phyloP scores from a whole-genome alignment of 2,113 vertebrate species.

The Alligator mississippiensis region DNA sequence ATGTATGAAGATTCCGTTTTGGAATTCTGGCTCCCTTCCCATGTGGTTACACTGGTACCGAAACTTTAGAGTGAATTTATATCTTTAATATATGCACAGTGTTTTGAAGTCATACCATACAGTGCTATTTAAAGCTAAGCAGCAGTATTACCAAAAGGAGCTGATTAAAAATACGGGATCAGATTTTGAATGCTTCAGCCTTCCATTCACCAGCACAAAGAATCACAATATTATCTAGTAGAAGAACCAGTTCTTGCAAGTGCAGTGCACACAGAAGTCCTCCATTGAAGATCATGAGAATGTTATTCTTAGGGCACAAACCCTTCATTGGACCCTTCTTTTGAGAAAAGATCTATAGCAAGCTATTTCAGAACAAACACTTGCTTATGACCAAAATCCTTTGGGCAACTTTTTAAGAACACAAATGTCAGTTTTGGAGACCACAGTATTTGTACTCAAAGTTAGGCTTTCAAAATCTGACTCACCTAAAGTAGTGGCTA shows the following conservation, averaged over 20 bases:
- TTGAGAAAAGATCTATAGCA: not conserved
- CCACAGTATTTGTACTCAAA: not conserved
- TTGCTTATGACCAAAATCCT: not conserved
- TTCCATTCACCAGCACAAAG: not conserved
- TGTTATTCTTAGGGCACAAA: not conserved
- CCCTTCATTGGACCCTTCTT: not conserved
- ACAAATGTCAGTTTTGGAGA: accelerated
- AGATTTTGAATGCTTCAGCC: not conserved
- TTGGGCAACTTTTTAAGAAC: not conserved
- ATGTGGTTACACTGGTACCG: not conserved
- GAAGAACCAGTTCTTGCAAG: accelerated
- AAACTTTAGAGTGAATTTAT: not conserved
- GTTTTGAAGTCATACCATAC: not conserved
- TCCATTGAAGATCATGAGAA: not conserved
- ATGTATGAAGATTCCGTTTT: not conserved
- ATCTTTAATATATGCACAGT: not conserved
- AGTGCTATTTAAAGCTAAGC: not conserved
- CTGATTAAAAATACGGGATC: not conserved
- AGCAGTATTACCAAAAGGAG: not conserved
- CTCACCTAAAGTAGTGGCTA: not conserved
- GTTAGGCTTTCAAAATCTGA: not conserved
- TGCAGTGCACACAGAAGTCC: not conserved
- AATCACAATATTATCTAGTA: not conserved
- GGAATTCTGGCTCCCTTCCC: not conserved
- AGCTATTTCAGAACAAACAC: not conserved